Percentiles rank a stretch among this genome's conserved stretches.
phyloP scores from a whole-genome alignment of 2,113 vertebrate species.

The Choloepus hoffmanni region DNA sequence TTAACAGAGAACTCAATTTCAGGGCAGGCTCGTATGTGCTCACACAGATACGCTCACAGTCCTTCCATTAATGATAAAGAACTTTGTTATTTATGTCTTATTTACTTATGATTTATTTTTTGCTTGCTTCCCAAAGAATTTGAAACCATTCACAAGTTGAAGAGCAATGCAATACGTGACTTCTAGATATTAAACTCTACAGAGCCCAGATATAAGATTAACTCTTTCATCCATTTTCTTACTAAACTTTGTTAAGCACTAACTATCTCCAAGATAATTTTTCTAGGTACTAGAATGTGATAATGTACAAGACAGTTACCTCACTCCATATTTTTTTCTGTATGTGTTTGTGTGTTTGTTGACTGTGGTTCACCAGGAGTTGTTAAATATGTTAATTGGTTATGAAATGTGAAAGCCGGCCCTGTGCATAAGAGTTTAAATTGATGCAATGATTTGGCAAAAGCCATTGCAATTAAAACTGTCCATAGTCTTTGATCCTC shows the following conservation, averaged over 20 bases:
- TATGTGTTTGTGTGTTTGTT: background rate
- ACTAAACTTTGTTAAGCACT: background rate
- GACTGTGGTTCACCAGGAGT: background rate
- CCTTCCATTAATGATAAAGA: background rate
- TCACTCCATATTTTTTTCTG: accelerated
- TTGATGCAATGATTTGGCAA: background rate
- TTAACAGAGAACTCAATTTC: background rate
- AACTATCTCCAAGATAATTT: background rate
- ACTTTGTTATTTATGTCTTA: background rate
- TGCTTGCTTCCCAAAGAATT: background rate
- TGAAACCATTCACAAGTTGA: background rate
- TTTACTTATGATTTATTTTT: background rate
- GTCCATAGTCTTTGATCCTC: background rate
- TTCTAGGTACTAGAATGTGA: background rate
- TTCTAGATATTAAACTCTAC: background rate
- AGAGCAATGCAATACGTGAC: background rate
- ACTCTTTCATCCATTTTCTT: background rate
- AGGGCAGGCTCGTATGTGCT: accelerated
- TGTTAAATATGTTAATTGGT: slow-evolving; percentile 48
- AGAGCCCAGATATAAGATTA: background rate
- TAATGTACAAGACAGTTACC: background rate
- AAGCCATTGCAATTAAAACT: background rate
- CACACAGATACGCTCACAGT: too few species aligned
- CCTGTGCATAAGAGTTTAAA: background rate
- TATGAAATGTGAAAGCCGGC: background rate